Evolutionary conservation across 2,113 vertebrate species (phyloP).

Genomic region (Salminus brasiliensis): DNA sequence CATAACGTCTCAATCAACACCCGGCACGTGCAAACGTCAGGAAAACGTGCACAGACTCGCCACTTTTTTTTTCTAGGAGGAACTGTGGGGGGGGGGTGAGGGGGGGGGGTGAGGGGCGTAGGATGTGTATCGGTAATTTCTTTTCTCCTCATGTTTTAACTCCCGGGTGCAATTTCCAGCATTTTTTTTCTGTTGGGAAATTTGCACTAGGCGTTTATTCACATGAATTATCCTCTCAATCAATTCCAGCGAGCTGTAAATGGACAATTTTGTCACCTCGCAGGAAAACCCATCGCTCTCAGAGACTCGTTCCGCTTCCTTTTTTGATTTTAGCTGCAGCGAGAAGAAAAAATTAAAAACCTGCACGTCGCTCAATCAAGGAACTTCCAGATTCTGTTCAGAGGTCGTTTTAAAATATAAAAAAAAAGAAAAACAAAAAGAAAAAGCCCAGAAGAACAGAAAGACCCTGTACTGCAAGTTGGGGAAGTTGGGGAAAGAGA

Average conservation of each 20-base stretch:
- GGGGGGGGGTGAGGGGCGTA: no score
- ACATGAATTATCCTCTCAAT: conserved; percentile 10
- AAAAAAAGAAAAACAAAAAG: not conserved
- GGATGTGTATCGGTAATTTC: not conserved
- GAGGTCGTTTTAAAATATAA: not conserved
- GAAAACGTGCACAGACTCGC: not conserved
- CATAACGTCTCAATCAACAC: not conserved
- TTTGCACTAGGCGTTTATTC: conserved; percentile 9
- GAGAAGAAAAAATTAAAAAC: not conserved
- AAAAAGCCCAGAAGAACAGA: no score
- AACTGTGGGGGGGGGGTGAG: no score
- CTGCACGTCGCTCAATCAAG: not conserved
- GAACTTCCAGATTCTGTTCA: conserved; percentile 27
- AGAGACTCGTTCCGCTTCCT: conserved; percentile 20
- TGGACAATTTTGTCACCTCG: not conserved
- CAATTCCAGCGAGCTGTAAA: conserved; percentile 7
- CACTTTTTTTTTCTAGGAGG: no score
- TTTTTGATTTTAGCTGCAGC: not conserved
- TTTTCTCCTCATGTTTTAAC: conserved; percentile 1
- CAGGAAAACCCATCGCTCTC: conserved; percentile 24
- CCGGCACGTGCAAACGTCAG: not conserved
- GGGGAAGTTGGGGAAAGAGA: not conserved
- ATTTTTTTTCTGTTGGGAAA: not conserved
- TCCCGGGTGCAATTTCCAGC: not conserved
- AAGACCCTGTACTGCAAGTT: not conserved